Percentiles rank a stretch among this genome's conserved stretches.
These are phyloP conservation scores for Acomys russatus DNA, from an alignment of 2,797 vertebrate genomes.

Conservation along the genomic window DNA sequence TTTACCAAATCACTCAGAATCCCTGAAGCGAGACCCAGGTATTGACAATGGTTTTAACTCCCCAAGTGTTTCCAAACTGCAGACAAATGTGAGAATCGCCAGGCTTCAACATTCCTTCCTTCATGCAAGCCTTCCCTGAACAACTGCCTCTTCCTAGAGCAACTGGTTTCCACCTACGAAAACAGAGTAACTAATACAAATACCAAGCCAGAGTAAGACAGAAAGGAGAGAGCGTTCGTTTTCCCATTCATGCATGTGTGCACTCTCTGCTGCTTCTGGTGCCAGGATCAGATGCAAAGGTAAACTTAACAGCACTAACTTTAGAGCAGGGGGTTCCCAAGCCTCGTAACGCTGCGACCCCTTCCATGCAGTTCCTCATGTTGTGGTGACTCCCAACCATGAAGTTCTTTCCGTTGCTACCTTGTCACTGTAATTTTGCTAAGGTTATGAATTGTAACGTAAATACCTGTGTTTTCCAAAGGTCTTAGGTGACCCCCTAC, in stretches of 20 bases:
- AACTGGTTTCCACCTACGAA: background rate
- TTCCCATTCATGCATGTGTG: background rate
- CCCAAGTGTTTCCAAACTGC: background rate
- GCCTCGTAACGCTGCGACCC: background rate
- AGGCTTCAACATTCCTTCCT: background rate
- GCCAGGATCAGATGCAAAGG: background rate
- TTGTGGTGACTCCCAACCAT: background rate
- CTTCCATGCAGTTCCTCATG: background rate
- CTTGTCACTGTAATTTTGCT: background rate
- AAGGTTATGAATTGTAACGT: background rate
- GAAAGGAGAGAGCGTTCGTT: background rate
- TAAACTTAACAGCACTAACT: background rate
- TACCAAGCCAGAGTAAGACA: background rate
- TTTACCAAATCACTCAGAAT: background rate
- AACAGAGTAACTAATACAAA: background rate
- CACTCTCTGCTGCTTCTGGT: background rate
- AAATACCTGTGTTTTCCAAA: background rate
- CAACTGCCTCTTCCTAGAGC: background rate
- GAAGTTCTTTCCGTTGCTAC: background rate
- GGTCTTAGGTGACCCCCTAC: background rate
- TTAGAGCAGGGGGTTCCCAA: background rate
- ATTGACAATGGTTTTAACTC: background rate
- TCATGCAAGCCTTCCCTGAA: background rate
- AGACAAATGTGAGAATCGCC: background rate
- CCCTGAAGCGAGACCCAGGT: background rate